Conservation (phyloP, 2,113 vertebrate genomes). For the Gymnarchus niloticus region DNA sequence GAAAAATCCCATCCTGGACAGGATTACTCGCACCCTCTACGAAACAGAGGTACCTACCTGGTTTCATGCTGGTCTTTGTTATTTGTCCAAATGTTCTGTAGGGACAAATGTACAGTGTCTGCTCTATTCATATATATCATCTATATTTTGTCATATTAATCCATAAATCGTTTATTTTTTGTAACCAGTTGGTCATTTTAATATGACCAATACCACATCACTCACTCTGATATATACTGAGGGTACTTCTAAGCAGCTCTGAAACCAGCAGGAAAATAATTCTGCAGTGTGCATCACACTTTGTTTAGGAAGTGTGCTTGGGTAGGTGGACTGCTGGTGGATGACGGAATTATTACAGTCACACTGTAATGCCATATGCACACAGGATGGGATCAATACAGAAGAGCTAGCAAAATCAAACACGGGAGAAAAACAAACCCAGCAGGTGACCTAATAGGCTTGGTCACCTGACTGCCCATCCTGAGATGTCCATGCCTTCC, state of each 20-base stretch:
- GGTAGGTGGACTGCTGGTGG: too few relatives aligned
- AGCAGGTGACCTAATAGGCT: neutral
- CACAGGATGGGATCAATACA: neutral
- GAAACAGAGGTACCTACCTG: conserved; percentile 75
- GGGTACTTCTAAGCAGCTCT: neutral
- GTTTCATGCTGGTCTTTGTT: neutral
- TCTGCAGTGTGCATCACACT: neutral
- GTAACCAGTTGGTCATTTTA: neutral
- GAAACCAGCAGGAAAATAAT: neutral
- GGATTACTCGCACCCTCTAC: conserved; percentile 82
- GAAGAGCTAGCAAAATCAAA: neutral
- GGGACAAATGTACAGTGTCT: neutral
- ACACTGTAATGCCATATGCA: neutral
- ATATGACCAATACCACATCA: neutral
- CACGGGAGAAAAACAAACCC: neutral
- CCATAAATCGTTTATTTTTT: neutral
- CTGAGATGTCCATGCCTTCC: neutral
- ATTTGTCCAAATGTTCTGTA: neutral
- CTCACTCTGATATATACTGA: neutral
- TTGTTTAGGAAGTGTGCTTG: neutral
- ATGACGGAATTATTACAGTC: too few relatives aligned
- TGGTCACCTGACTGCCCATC: neutral
- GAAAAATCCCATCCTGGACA: conserved; percentile 65
- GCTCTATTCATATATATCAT: conserved; percentile 3
- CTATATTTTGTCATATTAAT: neutral